phyloP scores from a whole-genome alignment of 2,888 invertebrate genomes.

The Lamellibrachia satsuma region DNA sequence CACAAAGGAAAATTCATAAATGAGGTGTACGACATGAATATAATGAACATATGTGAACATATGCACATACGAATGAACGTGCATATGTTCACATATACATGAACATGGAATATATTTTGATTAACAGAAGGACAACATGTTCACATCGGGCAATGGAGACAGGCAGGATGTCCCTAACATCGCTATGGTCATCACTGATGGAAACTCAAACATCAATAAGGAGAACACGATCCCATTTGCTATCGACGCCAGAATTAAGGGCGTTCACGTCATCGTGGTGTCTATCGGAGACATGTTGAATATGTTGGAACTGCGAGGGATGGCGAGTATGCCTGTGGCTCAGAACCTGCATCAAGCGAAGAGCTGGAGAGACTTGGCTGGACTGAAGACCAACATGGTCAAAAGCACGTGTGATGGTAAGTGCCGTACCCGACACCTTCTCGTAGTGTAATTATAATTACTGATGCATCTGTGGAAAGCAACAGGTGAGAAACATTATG shows the following conservation, averaged over 20 bases:
- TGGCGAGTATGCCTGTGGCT: slow-evolving; percentile 27
- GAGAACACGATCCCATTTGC: slow-evolving; percentile 53
- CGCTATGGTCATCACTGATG: slow-evolving; percentile 40
- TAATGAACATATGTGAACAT: no score
- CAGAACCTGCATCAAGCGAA: slow-evolving; percentile 33
- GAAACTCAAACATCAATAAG: slow-evolving; percentile 52
- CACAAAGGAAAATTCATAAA: no score
- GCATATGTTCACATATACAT: not conserved
- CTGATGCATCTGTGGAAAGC: no score
- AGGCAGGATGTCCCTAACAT: slow-evolving; percentile 26
- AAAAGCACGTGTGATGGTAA: slow-evolving; percentile 31
- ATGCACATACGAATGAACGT: no score
- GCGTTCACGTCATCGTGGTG: slow-evolving; percentile 34
- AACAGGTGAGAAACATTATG: no score
- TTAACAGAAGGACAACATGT: slow-evolving; percentile 38
- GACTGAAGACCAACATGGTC: slow-evolving; percentile 25
- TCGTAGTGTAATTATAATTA: no score
- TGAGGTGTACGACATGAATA: slow-evolving; percentile 43
- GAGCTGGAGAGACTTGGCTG: slow-evolving; percentile 27
- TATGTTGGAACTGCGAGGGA: slow-evolving; percentile 31
- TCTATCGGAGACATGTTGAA: slow-evolving; percentile 33
- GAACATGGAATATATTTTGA: not conserved
- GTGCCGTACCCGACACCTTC: not conserved
- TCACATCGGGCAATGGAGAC: slow-evolving; percentile 37
- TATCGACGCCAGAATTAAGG: slow-evolving; percentile 29